A percentile compares a stretch with the other conserved stretches of the same genome.
Evolutionary conservation across 2,797 vertebrate species (phyloP).

Genomic region (Melopsittacus undulatus): DNA sequence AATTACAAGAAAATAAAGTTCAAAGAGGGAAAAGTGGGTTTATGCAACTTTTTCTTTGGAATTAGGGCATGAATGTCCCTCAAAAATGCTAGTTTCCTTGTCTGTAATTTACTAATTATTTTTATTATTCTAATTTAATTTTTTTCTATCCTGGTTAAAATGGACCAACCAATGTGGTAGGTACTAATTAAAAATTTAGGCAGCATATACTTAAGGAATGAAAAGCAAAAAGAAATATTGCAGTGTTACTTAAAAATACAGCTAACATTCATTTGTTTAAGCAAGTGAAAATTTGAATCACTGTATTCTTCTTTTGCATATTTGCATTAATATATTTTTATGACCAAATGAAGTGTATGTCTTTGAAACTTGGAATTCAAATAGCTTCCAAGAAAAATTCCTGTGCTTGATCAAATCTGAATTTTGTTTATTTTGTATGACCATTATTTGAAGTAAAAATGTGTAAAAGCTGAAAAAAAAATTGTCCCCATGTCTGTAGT

Average conservation of each 20-base stretch:
- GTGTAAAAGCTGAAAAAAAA: slow-evolving; percentile 37
- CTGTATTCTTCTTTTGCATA: background rate
- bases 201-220: background rate
- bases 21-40: background rate
- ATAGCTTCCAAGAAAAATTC: background rate
- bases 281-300: background rate
- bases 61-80: background rate
- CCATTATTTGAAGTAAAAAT: slow-evolving; percentile 39
- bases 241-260: background rate
- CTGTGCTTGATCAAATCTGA: background rate
- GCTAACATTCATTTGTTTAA: background rate
- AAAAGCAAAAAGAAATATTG: background rate
- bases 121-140: background rate
- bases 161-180: background rate
- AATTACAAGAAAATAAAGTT: background rate
- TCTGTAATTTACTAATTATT: background rate
- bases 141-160: background rate
- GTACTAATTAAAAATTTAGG: background rate
- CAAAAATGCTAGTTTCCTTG: background rate
- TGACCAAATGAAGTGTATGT: background rate
- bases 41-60: background rate
- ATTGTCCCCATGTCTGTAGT: background rate
- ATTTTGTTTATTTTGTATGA: background rate
- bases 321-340: background rate
- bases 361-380: background rate